Conservation (phyloP, 2,888 invertebrate species). For the Drosophila antonietae region DNA sequence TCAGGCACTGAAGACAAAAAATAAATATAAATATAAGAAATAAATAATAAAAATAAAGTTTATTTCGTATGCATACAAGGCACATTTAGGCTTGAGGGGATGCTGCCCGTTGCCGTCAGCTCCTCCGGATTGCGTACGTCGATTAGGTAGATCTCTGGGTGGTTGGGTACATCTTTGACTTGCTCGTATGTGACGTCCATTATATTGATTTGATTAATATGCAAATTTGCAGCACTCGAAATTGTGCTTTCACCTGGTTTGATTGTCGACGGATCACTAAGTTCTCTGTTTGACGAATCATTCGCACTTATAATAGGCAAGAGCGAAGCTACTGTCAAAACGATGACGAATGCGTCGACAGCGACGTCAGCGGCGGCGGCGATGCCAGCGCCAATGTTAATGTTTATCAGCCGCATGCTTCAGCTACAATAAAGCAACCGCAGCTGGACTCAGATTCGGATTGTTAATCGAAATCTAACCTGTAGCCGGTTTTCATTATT, state of each 20-base stretch:
- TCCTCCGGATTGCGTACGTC: conserved; percentile 92
- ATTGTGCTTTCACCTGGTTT: conserved; percentile 43
- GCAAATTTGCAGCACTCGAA: conserved; percentile 12
- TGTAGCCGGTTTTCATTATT: conserved; percentile 32
- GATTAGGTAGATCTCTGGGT: conserved; percentile 87
- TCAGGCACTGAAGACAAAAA: conserved; percentile 45
- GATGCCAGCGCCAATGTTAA: conserved; percentile 15
- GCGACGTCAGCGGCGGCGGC: conserved; percentile 18
- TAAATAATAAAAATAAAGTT: background rate
- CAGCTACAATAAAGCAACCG: conserved; percentile 39
- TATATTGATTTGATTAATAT: conserved; percentile 8
- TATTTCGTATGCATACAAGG: conserved; percentile 87
- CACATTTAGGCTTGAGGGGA: conserved; percentile 91
- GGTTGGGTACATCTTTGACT: conserved; percentile 85
- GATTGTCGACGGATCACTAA: conserved; percentile 53
- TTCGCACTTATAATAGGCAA: conserved; percentile 55
- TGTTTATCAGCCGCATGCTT: conserved; percentile 33
- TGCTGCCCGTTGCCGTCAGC: conserved; percentile 88
- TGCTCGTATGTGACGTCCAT: conserved; percentile 85
- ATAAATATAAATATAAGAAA: background rate
- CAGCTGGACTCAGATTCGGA: conserved; percentile 35
- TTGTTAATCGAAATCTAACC: conserved; percentile 37
- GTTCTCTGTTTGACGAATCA: conserved; percentile 29
- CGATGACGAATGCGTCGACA: conserved; percentile 16
- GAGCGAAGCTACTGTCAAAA: conserved; percentile 12